These are phyloP conservation scores for Rhingia campestris DNA, from an alignment of 2,888 invertebrate species.

Conservation along the genomic window DNA sequence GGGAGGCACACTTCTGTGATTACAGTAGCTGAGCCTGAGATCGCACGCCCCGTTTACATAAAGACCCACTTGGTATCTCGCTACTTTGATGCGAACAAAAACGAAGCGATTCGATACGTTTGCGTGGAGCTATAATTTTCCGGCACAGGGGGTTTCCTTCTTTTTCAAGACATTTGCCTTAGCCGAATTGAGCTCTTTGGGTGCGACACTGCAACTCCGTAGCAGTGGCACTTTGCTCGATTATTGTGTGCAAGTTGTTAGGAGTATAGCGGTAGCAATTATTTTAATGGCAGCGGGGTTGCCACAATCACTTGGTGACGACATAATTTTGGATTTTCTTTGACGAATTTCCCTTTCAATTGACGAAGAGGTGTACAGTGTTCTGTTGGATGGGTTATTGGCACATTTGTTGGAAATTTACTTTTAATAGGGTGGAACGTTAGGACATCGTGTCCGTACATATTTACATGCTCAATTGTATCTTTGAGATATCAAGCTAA, in stretches of 20 bases:
- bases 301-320: neutral
- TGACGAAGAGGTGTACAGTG: neutral
- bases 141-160: constrained; percentile 51
- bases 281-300: constrained; percentile 9
- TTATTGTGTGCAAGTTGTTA: constrained; percentile 36
- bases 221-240: constrained; percentile 2
- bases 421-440: neutral
- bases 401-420: neutral
- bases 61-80: constrained; percentile 11
- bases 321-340: constrained; percentile 6
- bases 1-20: constrained; percentile 27
- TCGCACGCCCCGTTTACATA: constrained; percentile 47
- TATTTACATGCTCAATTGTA: too few relatives aligned
- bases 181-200: neutral
- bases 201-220: neutral
- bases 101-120: constrained; percentile 17
- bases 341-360: neutral
- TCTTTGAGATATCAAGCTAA: too few relatives aligned
- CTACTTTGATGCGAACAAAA: neutral
- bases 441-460: too few relatives aligned
- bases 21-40: neutral
- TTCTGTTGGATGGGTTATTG: neutral
- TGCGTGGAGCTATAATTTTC: constrained; percentile 33
- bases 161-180: constrained; percentile 28
- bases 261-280: constrained; percentile 16